Base-by-base conservation (phyloP, 1,140 invertebrate species). In the Hylaeus anthracinus region DNA sequence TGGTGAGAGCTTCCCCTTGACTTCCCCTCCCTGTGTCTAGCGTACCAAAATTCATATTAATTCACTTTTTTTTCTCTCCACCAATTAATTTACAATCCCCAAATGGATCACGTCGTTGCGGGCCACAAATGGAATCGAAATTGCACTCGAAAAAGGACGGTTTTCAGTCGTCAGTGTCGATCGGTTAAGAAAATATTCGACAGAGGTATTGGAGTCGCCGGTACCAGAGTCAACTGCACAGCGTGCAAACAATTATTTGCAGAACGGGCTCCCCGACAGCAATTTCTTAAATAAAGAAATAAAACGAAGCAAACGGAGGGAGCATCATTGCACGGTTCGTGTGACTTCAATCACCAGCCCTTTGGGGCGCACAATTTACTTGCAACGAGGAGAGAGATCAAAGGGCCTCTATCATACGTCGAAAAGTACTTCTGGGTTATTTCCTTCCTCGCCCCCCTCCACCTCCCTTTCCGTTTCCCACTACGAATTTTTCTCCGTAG, bases 301-400 rank as follows among this genome's bases (percentile, higher is more conserved):
- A 72, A 53, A 72, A 78, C 58, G 67, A 60, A 10, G 67, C 39
- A 45, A 61, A 72, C 12, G 56, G 58, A 53, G 67, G 75, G 45
- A 63, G 75, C 45, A 72, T 37, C 58, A 65, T 72, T 81, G 82
- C 78, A 84, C 69, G 84, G 72, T 81, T 84, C 82, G 84, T 79
- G 72, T 85, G 63, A 85, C 83, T 81, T 85, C 72, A 81, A 85
- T 85, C 84, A 78, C 45, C 41, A 8, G 55, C 72, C 72, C 78
- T 85, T 85, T 84, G 78, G 76, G 71, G 41, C 60, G 39, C 70
- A 73, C 77, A 73, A 79, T 84, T 56, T 63, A 72, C 63, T 63
- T 73, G 69, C 61, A 67, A 63, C 63, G 67, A 41, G 12, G 39
- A 76, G 64, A 53, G 67, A 78, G 60, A 76, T 84, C 64, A 84